phyloP scores from a whole-genome alignment of 1,140 invertebrate genomes.

The Lerema accius region DNA sequence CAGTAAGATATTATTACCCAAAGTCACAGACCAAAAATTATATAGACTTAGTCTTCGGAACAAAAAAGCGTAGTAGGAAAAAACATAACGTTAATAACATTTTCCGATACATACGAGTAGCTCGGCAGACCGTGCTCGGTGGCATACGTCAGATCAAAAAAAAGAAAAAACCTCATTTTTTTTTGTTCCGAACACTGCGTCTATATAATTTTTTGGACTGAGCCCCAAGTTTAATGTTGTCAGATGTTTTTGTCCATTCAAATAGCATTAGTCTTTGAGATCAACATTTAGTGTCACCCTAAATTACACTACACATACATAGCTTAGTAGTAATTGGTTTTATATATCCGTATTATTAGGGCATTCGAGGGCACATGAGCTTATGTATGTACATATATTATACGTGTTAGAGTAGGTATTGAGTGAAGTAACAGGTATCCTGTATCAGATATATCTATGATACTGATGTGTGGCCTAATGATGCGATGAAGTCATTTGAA shows the following conservation, averaged over 20 bases:
- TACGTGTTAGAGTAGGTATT: slow-evolving; percentile 14
- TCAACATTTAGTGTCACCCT: background rate
- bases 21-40: no score
- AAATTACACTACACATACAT: background rate
- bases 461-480: background rate
- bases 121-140: no score
- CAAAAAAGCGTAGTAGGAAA: no score
- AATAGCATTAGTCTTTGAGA: background rate
- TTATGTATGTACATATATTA: slow-evolving; percentile 20
- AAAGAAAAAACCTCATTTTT: no score
- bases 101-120: no score
- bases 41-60: no score
- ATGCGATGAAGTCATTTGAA: no score
- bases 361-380: slow-evolving; percentile 17
- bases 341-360: slow-evolving; percentile 2
- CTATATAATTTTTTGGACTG: no score
- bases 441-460: background rate
- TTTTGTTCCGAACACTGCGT: no score
- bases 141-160: no score
- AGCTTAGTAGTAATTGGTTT: slow-evolving; percentile 14
- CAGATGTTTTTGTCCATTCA: slow-evolving; percentile 15
- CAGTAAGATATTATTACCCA: slow-evolving; percentile 24
- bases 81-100: no score
- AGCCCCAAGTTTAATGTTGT: slow-evolving; percentile 15
- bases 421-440: background rate